A percentile compares a stretch with the other conserved stretches of the same genome.
Evolutionary conservation across 2,797 vertebrate species (phyloP).

Genomic region (Clarias platycephalus): DNA sequence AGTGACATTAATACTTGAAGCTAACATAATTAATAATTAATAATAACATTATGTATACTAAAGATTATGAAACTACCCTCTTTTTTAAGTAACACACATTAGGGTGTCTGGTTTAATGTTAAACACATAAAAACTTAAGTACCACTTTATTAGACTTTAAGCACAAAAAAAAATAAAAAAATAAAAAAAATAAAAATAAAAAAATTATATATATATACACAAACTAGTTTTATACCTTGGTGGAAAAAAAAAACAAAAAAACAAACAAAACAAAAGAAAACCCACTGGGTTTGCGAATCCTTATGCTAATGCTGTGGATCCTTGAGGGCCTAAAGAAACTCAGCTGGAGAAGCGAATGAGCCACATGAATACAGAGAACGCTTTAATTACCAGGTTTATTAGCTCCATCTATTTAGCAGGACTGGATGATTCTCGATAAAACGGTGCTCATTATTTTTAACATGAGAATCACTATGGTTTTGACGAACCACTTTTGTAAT

Average conservation of each 20-base stretch:
- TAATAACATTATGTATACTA: not conserved
- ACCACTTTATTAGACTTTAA: constrained; percentile 6
- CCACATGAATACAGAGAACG: not conserved
- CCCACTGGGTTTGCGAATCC: not conserved
- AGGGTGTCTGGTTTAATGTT: not conserved
- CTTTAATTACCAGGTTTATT: not conserved
- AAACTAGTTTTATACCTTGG: not conserved
- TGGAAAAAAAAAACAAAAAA: not conserved
- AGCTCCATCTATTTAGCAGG: not conserved
- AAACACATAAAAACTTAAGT: constrained; percentile 8
- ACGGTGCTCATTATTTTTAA: not conserved
- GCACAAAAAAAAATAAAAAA: not conserved
- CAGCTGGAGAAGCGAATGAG: not conserved
- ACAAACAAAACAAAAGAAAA: not conserved
- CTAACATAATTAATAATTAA: not conserved
- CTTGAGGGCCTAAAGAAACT: not conserved
- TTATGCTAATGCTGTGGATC: not conserved
- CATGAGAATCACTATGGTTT: not conserved
- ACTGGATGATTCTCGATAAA: not conserved
- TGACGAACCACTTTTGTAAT: not conserved
- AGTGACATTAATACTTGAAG: not conserved
- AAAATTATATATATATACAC: too few species aligned
- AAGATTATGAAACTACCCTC: not conserved
- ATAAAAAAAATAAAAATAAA: too few species aligned
- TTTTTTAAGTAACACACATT: not conserved